Percentiles rank a stretch among this genome's conserved stretches.
Conservation (phyloP, 2,888 invertebrate genomes). For the Orchestes rusci region DNA sequence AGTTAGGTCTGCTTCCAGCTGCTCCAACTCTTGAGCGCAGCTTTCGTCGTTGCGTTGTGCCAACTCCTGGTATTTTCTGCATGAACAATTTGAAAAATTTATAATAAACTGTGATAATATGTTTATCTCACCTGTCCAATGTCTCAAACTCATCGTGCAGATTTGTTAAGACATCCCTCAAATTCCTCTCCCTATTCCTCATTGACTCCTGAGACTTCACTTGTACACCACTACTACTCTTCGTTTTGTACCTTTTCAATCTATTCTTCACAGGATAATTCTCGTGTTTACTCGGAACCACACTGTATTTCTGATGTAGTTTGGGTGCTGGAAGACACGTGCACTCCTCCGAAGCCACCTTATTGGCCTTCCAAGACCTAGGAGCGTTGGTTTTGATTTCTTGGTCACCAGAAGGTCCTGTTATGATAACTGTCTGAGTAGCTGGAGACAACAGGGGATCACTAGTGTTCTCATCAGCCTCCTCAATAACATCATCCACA, state of each 20-base stretch:
- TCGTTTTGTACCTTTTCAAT: constrained; percentile 9
- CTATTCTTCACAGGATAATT: constrained; percentile 8
- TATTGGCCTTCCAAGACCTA: constrained; percentile 28
- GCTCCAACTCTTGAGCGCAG: constrained; percentile 35
- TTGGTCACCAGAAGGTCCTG: constrained; percentile 35
- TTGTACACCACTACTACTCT: constrained; percentile 5
- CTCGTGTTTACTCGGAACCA: too few relatives aligned
- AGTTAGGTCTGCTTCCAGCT: constrained; percentile 37
- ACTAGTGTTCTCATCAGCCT: constrained; percentile 26
- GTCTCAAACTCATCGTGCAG: constrained; percentile 41
- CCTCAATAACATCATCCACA: constrained; percentile 37
- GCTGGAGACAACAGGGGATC: constrained; percentile 31
- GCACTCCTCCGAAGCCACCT: constrained; percentile 32
- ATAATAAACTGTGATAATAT: background rate
- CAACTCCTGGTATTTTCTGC: constrained; percentile 37
- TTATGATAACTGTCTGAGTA: constrained; percentile 29
- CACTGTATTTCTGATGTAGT: too few relatives aligned
- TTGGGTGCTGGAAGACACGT: constrained; percentile 40
- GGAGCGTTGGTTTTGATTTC: constrained; percentile 30
- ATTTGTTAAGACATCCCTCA: constrained; percentile 40
- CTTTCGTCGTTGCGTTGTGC: constrained; percentile 29
- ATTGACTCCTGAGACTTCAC: constrained; percentile 14
- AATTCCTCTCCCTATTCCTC: constrained; percentile 35
- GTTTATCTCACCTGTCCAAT: constrained; percentile 36
- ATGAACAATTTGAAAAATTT: background rate